Evolutionary conservation across 2,888 invertebrate species (phyloP), one percentile per base, ranked within the genome.

Genomic region (Xestia c-nigrum): DNA sequence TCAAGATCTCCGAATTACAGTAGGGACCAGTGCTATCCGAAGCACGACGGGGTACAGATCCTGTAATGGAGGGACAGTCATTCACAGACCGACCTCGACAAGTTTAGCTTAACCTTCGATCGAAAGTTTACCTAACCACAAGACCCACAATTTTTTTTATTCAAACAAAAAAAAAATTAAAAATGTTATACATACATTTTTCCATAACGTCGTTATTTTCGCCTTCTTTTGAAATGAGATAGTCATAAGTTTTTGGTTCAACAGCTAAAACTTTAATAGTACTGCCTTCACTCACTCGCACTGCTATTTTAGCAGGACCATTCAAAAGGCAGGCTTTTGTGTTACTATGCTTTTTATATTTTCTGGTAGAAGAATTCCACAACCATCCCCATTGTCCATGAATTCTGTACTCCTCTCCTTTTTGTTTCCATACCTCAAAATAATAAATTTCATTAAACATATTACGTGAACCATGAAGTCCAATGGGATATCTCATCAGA

Each of bases 361-460:
- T 97, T 80, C 98, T 97, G 76, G 98, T 97, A 6, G 97, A 95
- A 0, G 98, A 98, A 76, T 98, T 97, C 99, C 99, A 99, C 71
- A 98, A 95, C 99, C 99, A 99, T n/a, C 99, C 99, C 98, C 99
- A 99, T 89, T 98, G 98, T 0, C 99, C 99, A 91, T 99, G 99
- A 64, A 99, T 98, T 85, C 99, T 97, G 93, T 99, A 99, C 90
- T 99, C 99, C 95, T 99, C 99, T 0, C 99, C 99, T 94, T 99
- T 99, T 95, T 99, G 99, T 94, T 99, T 99, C 99, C 99, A 99
- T 40, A 98, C 97, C 97, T 97, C 74, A 74, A 79, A 86, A 75
- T 64, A 74, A 63, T 52, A 3, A 57, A 57, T 46, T 21, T 55
- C 0, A 55, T 72, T 52, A 52, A 40, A 52, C 12, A 55, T 55